phyloP scores from a whole-genome alignment of 2,888 invertebrate genomes.

The Lasioglossum vierecki region DNA sequence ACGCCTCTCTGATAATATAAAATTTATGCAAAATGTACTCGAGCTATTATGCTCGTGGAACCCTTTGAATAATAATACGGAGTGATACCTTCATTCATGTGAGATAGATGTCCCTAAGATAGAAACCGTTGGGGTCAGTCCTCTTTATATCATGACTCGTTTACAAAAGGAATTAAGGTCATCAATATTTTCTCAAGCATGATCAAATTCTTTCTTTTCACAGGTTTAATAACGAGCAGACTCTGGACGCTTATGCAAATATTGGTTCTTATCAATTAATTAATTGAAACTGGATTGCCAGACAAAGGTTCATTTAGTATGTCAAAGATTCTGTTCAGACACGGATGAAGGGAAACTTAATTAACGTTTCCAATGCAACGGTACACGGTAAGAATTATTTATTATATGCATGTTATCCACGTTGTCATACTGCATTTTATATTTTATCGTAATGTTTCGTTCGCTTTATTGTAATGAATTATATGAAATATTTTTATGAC shows the following conservation, averaged over 20 bases:
- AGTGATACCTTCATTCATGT: conserved; percentile 11
- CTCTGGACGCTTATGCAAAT: neutral
- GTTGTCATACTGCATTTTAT: neutral
- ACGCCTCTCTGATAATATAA: neutral
- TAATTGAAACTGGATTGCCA: neutral
- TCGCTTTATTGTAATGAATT: neutral
- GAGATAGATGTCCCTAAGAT: conserved; percentile 9
- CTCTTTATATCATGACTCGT: conserved; percentile 5
- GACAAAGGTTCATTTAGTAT: neutral
- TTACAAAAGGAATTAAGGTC: conserved; percentile 2
- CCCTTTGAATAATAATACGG: conserved; percentile 8
- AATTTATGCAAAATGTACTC: neutral
- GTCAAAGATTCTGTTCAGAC: neutral
- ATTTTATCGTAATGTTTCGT: neutral
- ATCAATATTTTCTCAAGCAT: conserved; percentile 10
- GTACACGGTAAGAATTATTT: neutral
- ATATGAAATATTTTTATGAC: neutral
- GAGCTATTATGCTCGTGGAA: neutral
- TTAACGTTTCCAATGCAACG: neutral
- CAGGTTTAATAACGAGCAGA: neutral
- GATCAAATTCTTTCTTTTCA: conserved; percentile 13
- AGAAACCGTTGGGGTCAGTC: conserved; percentile 9
- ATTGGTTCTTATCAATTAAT: neutral
- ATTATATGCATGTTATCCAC: neutral
- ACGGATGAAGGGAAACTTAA: neutral